A percentile compares a stretch with the other conserved stretches of the same genome.
These are phyloP conservation scores for Salmo trutta DNA, from an alignment of 2,797 vertebrate genomes.

Conservation along the genomic window DNA sequence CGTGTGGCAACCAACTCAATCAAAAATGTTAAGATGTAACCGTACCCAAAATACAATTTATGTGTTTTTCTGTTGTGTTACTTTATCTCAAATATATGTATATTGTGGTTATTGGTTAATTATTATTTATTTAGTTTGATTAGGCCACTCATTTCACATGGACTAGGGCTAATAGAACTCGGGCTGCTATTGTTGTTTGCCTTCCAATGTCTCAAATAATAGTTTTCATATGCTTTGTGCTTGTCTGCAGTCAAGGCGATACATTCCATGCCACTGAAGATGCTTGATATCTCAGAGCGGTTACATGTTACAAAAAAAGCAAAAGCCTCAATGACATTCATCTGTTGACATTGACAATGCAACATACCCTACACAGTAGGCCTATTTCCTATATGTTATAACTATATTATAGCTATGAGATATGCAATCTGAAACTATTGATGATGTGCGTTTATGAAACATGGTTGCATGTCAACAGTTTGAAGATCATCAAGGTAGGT, in stretches of 20 bases:
- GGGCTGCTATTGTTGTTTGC: background rate
- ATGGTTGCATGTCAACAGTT: background rate
- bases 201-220: background rate
- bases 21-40: background rate
- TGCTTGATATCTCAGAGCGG: background rate
- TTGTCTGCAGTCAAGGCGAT: background rate
- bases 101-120: background rate
- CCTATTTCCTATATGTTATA: background rate
- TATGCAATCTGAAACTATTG: no score
- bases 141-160: background rate
- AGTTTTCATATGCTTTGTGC: background rate
- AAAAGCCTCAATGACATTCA: background rate
- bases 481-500: background rate
- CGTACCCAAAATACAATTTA: background rate
- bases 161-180: background rate
- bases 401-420: background rate
- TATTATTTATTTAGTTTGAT: background rate
- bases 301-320: background rate
- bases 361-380: background rate
- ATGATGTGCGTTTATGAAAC: background rate
- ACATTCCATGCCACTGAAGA: background rate
- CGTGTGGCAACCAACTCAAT: background rate
- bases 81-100: background rate
- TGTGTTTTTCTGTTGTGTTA: background rate
- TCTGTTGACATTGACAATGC: background rate